Conservation (phyloP, 1,140 invertebrate species). For the Chelonus insularis region DNA sequence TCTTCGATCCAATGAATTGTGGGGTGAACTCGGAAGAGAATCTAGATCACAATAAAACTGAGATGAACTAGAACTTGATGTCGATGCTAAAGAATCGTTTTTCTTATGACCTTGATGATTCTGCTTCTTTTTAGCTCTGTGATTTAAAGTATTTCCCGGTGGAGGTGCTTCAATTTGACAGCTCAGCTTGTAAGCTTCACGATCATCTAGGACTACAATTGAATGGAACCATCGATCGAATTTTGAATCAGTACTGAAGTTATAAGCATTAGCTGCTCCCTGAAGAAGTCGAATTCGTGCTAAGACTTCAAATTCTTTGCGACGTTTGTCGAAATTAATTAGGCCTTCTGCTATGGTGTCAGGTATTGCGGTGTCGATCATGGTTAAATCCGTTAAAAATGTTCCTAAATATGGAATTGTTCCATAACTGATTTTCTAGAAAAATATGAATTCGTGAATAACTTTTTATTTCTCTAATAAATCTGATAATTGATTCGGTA, state of each 20-base stretch:
- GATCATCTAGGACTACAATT: conserved; percentile 84
- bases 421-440: conserved; percentile 79
- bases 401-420: conserved; percentile 98
- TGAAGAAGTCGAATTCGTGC: conserved; percentile 96
- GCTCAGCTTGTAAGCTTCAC: conserved; percentile 87
- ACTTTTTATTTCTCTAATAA: no score
- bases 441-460: no score
- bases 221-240: conserved; percentile 95
- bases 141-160: conserved; percentile 48
- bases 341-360: conserved; percentile 83
- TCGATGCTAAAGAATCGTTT: conserved; percentile 89
- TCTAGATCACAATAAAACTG: conserved; percentile 84
- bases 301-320: conserved; percentile 98
- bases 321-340: conserved; percentile 97
- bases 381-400: conserved; percentile 96
- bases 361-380: conserved; percentile 97
- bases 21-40: conserved; percentile 70
- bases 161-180: conserved; percentile 84
- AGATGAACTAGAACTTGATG: conserved; percentile 81
- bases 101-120: conserved; percentile 73
- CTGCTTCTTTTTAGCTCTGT: conserved; percentile 51
- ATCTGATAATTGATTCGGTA: no score
- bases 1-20: conserved; percentile 76
- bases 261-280: conserved; percentile 96
- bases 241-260: conserved; percentile 77